Evolutionary conservation across 2,113 vertebrate species (phyloP).

Genomic region (Turnix velox): DNA sequence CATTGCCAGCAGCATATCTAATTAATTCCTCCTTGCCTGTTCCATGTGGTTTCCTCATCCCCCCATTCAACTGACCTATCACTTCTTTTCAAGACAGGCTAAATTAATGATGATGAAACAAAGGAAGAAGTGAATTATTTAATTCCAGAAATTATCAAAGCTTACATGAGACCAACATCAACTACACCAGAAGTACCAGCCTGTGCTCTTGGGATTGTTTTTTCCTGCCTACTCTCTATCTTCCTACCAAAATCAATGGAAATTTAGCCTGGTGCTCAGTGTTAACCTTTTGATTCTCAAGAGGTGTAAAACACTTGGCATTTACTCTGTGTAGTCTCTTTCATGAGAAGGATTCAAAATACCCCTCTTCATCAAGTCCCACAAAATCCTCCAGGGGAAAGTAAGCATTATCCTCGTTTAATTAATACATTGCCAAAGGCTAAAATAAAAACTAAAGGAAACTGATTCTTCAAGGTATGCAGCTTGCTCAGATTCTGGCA

Average conservation of each 20-base stretch:
- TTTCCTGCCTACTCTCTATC: neutral
- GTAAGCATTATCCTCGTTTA: conserved; percentile 22
- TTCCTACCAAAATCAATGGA: conserved; percentile 1
- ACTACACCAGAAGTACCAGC: neutral
- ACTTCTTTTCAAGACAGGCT: neutral
- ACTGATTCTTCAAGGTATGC: neutral
- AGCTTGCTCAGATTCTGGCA: neutral
- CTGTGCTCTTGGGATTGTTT: neutral
- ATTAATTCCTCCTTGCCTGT: neutral
- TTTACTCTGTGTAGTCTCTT: conserved; percentile 3
- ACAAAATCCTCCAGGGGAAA: conserved; percentile 1
- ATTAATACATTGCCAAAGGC: conserved; percentile 3
- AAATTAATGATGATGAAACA: neutral
- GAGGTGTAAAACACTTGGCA: neutral
- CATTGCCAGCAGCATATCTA: neutral
- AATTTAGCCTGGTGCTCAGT: conserved; percentile 9
- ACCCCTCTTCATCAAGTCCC: neutral
- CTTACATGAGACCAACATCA: neutral
- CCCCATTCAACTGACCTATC: neutral
- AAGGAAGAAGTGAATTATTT: conserved; percentile 8
- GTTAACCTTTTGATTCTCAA: conserved; percentile 15
- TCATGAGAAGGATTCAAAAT: neutral
- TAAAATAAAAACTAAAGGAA: neutral
- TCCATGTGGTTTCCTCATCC: neutral
- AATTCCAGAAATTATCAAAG: neutral